A percentile compares a stretch with the other conserved stretches of the same genome.
Evolutionary conservation across 2,113 vertebrate species (phyloP).

Genomic region (Plectropomus leopardus): DNA sequence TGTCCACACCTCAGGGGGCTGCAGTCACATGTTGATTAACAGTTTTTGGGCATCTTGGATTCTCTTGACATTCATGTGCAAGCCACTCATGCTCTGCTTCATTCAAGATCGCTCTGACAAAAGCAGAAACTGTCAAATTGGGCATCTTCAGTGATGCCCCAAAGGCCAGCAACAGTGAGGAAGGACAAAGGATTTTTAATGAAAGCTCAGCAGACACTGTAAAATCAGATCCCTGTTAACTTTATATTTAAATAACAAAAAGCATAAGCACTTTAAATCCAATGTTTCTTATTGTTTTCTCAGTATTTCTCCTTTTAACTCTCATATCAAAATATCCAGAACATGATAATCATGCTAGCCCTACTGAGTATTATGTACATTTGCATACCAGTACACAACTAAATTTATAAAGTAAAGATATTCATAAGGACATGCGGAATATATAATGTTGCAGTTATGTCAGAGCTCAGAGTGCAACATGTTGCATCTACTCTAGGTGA

Average conservation of each 20-base stretch:
- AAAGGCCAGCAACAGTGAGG: neutral
- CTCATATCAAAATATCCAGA: neutral
- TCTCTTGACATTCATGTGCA: conserved; percentile 55
- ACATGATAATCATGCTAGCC: too few species aligned
- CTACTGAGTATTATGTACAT: neutral
- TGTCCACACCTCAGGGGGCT: conserved; percentile 18
- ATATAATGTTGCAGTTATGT: conserved; percentile 19
- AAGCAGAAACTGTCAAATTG: neutral
- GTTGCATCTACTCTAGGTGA: neutral
- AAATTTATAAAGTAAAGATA: too few species aligned
- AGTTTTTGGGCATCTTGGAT: conserved; percentile 22
- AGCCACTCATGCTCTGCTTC: conserved; percentile 36
- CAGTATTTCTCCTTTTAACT: neutral
- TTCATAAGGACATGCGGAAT: too few species aligned
- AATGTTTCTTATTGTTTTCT: neutral
- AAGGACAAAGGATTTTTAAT: neutral
- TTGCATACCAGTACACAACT: neutral
- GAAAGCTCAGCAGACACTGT: neutral
- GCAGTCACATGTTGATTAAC: conserved; percentile 42
- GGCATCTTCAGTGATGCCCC: neutral
- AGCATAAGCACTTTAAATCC: neutral
- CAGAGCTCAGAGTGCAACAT: conserved; percentile 9
- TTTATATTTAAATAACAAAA: neutral
- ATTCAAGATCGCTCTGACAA: conserved; percentile 19
- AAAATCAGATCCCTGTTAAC: neutral